These are phyloP conservation scores for Echinops telfairi DNA, from an alignment of 2,113 vertebrate genomes.

Conservation along the genomic window DNA sequence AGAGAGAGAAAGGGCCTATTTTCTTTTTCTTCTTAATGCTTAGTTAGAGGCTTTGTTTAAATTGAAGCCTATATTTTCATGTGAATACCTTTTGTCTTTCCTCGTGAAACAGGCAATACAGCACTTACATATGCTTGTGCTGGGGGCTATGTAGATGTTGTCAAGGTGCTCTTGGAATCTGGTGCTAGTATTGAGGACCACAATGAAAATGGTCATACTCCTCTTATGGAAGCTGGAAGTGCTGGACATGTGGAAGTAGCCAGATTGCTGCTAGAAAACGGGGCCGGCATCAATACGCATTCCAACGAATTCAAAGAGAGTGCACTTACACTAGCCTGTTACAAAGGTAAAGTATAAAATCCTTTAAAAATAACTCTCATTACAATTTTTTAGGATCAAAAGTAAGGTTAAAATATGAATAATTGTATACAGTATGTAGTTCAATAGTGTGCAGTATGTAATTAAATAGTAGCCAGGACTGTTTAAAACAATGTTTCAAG, in stretches of 20 bases:
- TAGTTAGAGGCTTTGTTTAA: too few species aligned
- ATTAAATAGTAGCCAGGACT: background rate
- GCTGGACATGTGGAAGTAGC: conserved; percentile 98
- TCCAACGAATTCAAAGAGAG: conserved; percentile 99
- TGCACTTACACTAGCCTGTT: conserved; percentile 98
- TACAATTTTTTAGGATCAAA: too few species aligned
- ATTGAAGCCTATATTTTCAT: background rate
- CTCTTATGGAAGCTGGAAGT: conserved; percentile 98
- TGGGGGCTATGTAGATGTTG: conserved; percentile 98
- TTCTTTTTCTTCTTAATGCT: conserved; percentile 28
- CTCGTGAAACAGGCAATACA: conserved; percentile 93
- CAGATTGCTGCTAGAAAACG: conserved; percentile 96
- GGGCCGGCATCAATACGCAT: conserved; percentile 99
- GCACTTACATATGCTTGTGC: conserved; percentile 98
- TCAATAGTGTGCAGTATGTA: background rate
- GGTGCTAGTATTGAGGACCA: conserved; percentile 99
- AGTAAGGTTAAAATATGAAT: background rate
- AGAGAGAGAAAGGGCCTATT: background rate
- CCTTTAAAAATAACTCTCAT: background rate
- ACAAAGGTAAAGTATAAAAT: conserved; percentile 92
- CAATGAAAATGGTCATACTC: conserved; percentile 99
- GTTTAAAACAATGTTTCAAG: too few species aligned
- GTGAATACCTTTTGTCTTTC: background rate
- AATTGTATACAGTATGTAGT: conserved; percentile 1
- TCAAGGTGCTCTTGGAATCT: conserved; percentile 98